Percentiles rank a stretch among this genome's conserved stretches.
These are phyloP conservation scores for Arrhamphus sclerolepis DNA, from an alignment of 2,797 vertebrate species.

Conservation along the genomic window DNA sequence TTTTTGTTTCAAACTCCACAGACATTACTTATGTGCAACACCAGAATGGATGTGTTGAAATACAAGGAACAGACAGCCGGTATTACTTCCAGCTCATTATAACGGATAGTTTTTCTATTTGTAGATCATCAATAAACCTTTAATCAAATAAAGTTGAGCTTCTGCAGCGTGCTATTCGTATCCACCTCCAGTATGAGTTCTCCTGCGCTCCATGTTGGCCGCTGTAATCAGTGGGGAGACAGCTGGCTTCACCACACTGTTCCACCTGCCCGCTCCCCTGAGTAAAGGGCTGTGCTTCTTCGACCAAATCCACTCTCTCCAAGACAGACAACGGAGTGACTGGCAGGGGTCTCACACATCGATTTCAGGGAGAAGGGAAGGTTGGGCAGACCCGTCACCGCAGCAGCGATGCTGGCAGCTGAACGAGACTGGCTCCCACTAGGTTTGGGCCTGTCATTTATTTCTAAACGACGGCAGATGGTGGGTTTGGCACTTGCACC, in stretches of 20 bases:
- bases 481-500: conserved; percentile 73
- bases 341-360: conserved; percentile 75
- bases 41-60: conserved; percentile 25
- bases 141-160: conserved; percentile 57
- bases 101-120: conserved; percentile 47
- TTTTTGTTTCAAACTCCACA: conserved; percentile 41
- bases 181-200: conserved; percentile 44
- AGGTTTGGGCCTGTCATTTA: conserved; percentile 80
- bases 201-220: conserved; percentile 52
- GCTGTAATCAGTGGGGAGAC: conserved; percentile 74
- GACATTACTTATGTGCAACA: conserved; percentile 37
- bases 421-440: conserved; percentile 77
- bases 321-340: conserved; percentile 66
- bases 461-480: conserved; percentile 83
- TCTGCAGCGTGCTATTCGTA: conserved; percentile 37
- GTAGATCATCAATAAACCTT: conserved; percentile 57
- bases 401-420: conserved; percentile 64
- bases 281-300: conserved; percentile 71
- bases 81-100: conserved; percentile 46
- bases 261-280: conserved; percentile 77
- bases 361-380: conserved; percentile 66
- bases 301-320: conserved; percentile 75
- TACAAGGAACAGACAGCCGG: conserved; percentile 23
- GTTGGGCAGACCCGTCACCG: conserved; percentile 67
- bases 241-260: conserved; percentile 72